Percentiles rank a stretch among this genome's conserved stretches.
phyloP scores from a whole-genome alignment of 2,888 invertebrate species.

The Onthophagus sagittarius region DNA sequence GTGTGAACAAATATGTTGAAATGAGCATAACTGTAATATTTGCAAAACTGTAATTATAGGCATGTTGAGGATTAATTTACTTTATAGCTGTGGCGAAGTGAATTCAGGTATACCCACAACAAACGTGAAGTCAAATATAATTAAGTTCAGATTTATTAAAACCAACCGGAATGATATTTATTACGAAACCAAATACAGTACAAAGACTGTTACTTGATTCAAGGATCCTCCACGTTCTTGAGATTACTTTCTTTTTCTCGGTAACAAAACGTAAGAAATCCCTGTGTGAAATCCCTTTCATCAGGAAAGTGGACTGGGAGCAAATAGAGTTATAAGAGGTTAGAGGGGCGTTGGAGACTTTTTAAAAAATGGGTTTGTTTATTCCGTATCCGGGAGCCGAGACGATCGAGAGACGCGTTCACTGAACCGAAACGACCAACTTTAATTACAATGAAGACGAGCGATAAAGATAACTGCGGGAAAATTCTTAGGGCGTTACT shows the following conservation, averaged over 20 bases:
- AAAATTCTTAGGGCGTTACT: slow-evolving; percentile 3
- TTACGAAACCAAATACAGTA: neutral
- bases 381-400: neutral
- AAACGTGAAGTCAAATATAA: neutral
- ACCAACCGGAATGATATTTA: too few species aligned
- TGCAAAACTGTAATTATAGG: neutral
- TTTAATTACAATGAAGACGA: slow-evolving; percentile 11
- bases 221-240: neutral
- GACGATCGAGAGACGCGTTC: neutral
- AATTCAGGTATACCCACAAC: neutral
- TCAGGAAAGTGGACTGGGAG: neutral
- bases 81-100: neutral
- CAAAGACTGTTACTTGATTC: neutral
- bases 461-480: slow-evolving; percentile 8
- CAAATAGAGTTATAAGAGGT: neutral
- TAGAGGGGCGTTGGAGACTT: neutral
- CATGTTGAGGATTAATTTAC: neutral
- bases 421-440: slow-evolving; percentile 3
- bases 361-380: slow-evolving; percentile 8
- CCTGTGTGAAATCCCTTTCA: neutral
- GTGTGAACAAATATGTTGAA: neutral
- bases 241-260: too few species aligned
- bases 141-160: neutral
- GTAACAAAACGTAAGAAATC: neutral
- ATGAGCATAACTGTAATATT: neutral